phyloP scores from a whole-genome alignment of 2,113 vertebrate species.

The Chionomys nivalis region DNA sequence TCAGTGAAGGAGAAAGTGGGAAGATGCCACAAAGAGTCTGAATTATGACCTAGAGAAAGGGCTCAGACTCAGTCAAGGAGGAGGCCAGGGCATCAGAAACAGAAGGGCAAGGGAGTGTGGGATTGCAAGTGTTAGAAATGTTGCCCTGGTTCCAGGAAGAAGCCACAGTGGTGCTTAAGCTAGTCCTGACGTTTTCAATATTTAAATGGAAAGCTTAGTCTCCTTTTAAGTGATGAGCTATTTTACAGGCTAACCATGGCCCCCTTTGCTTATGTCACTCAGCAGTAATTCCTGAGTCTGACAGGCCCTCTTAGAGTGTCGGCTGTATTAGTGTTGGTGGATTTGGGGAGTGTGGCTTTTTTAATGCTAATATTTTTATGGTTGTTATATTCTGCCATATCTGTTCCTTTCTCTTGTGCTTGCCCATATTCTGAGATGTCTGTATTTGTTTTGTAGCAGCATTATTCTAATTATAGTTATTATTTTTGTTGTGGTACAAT shows the following conservation, averaged over 20 bases:
- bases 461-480: slow-evolving; percentile 4
- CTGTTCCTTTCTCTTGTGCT: neutral
- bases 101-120: neutral
- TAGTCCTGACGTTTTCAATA: neutral
- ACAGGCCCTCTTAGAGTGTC: neutral
- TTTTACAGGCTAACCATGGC: neutral
- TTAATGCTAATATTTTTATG: neutral
- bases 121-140: neutral
- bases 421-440: neutral
- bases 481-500: neutral
- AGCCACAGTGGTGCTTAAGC: neutral
- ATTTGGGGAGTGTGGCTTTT: slow-evolving; percentile 10
- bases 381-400: neutral
- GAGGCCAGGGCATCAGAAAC: neutral
- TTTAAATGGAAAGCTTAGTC: neutral
- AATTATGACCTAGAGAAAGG: neutral
- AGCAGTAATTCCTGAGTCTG: neutral
- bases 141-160: neutral
- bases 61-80: neutral
- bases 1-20: neutral
- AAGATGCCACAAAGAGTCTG: neutral
- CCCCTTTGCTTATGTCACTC: neutral
- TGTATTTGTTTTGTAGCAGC: neutral
- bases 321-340: neutral
- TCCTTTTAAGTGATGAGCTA: neutral